A percentile compares a stretch with the other conserved stretches of the same genome.
Conservation (phyloP, 1,140 invertebrate genomes). For the Eumeta japonica region DNA sequence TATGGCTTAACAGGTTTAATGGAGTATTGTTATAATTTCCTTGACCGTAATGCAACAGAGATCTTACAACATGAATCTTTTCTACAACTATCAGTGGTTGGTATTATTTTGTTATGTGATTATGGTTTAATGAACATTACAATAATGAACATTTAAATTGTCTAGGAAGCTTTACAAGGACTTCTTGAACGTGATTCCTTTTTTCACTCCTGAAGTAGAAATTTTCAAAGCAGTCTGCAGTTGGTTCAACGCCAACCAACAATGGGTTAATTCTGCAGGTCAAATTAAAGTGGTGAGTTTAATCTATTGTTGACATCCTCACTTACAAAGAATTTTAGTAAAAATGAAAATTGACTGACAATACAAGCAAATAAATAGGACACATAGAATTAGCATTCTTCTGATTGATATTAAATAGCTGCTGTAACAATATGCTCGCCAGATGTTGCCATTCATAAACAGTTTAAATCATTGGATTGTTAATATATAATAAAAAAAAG, state of each 20-base stretch:
- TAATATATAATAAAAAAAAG: too few relatives aligned
- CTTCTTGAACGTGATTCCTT: conserved; percentile 92
- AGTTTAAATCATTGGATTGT: too few relatives aligned
- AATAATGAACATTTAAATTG: background rate
- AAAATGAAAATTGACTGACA: too few relatives aligned
- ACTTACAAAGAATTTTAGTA: too few relatives aligned
- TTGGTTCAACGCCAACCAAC: conserved; percentile 81
- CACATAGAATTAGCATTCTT: too few relatives aligned
- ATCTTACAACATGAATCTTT: conserved; percentile 85
- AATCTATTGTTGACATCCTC: too few relatives aligned
- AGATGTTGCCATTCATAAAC: too few relatives aligned
- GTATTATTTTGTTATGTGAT: conserved; percentile 14
- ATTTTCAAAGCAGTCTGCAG: conserved; percentile 86
- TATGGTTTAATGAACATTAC: background rate
- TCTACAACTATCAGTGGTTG: conserved; percentile 78
- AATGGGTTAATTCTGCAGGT: conserved; percentile 54
- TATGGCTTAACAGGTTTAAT: conserved; percentile 63
- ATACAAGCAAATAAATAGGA: too few relatives aligned
- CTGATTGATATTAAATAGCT: too few relatives aligned
- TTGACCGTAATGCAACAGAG: conserved; percentile 84
- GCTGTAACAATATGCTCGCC: too few relatives aligned
- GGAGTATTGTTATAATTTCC: conserved; percentile 74
- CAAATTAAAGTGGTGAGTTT: conserved; percentile 34
- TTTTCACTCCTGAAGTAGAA: conserved; percentile 91
- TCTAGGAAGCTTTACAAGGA: conserved; percentile 76